phyloP scores from a whole-genome alignment of 1,140 invertebrate species.

The Lanistes nyassanus region DNA sequence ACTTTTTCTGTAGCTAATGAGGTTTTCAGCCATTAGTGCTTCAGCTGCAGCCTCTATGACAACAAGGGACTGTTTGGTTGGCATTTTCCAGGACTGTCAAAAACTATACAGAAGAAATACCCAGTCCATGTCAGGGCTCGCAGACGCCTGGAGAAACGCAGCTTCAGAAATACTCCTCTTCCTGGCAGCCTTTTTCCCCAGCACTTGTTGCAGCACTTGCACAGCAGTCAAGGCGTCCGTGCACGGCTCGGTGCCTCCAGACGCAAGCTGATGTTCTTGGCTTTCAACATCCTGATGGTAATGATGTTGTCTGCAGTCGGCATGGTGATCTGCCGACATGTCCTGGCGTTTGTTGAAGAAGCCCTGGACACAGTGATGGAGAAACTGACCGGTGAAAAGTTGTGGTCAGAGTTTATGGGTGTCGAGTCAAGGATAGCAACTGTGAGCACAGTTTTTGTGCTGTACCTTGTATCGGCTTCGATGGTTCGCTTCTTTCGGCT shows the following conservation, averaged over 20 bases:
- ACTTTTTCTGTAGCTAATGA: neutral
- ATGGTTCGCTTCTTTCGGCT: slow-evolving; percentile 1
- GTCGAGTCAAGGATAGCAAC: slow-evolving; percentile 12
- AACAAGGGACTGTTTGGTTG: neutral
- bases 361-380: slow-evolving; percentile 2
- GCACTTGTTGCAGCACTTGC: neutral
- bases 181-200: neutral
- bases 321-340: neutral
- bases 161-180: neutral
- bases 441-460: slow-evolving; percentile 16
- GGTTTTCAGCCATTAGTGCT: neutral
- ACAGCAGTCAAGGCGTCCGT: neutral
- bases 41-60: neutral
- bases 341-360: neutral
- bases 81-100: neutral
- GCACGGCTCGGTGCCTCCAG: neutral
- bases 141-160: neutral
- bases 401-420: slow-evolving; percentile 17
- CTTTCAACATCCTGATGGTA: neutral
- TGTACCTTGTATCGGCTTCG: slow-evolving; percentile 6
- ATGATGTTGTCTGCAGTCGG: neutral
- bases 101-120: neutral
- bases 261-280: neutral
- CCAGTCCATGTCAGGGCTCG: slow-evolving; percentile 2
- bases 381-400: slow-evolving; percentile 9